Base-by-base conservation (phyloP, 2,888 invertebrate species). In the Mechanitis mazaeus region DNA sequence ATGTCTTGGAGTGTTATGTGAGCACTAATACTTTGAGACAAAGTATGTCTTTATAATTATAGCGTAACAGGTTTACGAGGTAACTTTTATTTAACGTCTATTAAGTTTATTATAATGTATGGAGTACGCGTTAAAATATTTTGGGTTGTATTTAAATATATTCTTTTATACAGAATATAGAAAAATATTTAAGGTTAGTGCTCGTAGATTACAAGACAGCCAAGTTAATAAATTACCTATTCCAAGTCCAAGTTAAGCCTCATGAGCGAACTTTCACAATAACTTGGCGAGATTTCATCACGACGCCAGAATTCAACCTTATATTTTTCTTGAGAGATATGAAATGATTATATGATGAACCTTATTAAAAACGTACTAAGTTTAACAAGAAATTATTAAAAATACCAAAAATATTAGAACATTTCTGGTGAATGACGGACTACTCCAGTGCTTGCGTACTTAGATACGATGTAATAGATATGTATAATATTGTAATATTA, bases 211-310 rank as follows among this genome's bases (percentile, higher is more conserved):
- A 59, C 31, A 54, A 45, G 46, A 50, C 50, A 35, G 45, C 45
- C n/a, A 33, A 56, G 61, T 58, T 47, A 55, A 53, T 47, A 58
- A 59, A 61, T 64, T 59, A 59, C 55, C 55, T 55, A 55, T 56
- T 58, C 50, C 45, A 9, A 45, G 45, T 11, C 54, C 12, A 33
- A 59, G 56, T 54, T 58, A 54, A 54, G 54, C 46, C 28, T 55
- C 61, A 55, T 28, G 50, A 56, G 50, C 53, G 45, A 60, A 62
- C 55, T 61, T 61, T 55, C 42, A 61, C 54, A 54, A 56, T 55
- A 58, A 55, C 55, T 56, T 60, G 55, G 53, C 42, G n/a, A 46
- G 45, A 56, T 61, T 63, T 56, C 59, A 63, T 59, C 59, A 45
- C 35, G 56, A 45, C 38, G 11, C 58, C 47, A 38, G 38, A 50